phyloP scores from a whole-genome alignment of 2,113 vertebrate genomes.

The Lepidothrix coronata region DNA sequence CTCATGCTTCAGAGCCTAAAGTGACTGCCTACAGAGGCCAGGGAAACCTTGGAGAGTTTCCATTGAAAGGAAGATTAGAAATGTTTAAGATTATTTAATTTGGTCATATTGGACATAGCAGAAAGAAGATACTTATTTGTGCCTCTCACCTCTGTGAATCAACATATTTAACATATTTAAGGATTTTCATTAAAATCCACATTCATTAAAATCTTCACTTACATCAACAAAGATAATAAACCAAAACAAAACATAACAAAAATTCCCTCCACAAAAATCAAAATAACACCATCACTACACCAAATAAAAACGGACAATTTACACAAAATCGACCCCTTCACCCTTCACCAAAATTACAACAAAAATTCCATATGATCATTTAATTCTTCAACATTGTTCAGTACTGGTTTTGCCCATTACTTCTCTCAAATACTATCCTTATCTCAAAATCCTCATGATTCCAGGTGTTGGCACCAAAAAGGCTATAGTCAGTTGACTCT shows the following conservation, averaged over 20 bases:
- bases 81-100: constrained; percentile 39
- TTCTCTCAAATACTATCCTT: background rate
- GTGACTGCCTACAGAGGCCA: constrained; percentile 46
- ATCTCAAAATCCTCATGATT: background rate
- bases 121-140: background rate
- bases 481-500: background rate
- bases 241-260: background rate
- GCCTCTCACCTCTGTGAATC: background rate
- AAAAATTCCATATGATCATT: background rate
- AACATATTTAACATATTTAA: background rate
- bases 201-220: background rate
- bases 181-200: background rate
- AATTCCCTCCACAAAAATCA: background rate
- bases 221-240: background rate
- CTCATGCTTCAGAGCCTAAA: constrained; percentile 58
- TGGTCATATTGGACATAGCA: background rate
- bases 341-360: background rate
- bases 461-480: background rate
- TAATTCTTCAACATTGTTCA: background rate
- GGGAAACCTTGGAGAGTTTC: constrained; percentile 40
- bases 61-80: constrained; percentile 32
- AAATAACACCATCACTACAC: background rate
- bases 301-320: background rate
- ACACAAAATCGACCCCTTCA: background rate
- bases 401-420: background rate